Conservation (phyloP, 2,797 vertebrate species). For the Nannoperca australis region DNA sequence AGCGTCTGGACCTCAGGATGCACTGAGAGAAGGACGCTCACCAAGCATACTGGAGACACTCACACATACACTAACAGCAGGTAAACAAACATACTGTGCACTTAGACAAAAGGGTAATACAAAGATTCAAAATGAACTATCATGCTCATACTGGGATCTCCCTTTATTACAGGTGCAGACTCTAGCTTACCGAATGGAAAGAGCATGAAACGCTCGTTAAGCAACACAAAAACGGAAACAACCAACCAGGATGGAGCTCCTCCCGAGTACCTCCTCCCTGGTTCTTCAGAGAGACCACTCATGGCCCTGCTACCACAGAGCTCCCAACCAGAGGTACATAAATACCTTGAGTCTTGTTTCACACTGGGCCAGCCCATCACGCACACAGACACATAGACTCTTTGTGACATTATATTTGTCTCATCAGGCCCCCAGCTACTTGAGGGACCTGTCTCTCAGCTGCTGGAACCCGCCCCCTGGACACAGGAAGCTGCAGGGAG, state of each 20-base stretch:
- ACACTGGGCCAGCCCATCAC: background rate
- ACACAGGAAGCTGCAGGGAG: conserved; percentile 87
- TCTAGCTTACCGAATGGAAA: conserved; percentile 73
- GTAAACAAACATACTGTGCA: conserved; percentile 49
- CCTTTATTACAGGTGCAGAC: conserved; percentile 65
- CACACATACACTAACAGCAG: conserved; percentile 78
- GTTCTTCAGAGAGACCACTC: conserved; percentile 85
- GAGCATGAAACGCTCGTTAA: conserved; percentile 80
- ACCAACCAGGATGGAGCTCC: conserved; percentile 76
- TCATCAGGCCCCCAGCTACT: conserved; percentile 77
- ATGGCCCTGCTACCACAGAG: conserved; percentile 85
- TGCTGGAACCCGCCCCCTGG: conserved; percentile 90
- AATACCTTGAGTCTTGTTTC: background rate
- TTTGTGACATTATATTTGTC: conserved; percentile 21
- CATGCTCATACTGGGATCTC: background rate
- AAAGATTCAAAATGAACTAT: background rate
- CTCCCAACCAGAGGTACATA: conserved; percentile 82
- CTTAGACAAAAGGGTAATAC: background rate
- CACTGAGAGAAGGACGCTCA: conserved; percentile 85
- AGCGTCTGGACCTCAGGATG: conserved; percentile 82
- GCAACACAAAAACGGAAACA: conserved; percentile 83
- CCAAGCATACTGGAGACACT: conserved; percentile 84
- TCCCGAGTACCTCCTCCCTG: conserved; percentile 88
- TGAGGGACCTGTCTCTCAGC: conserved; percentile 87
- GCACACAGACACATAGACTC: conserved; percentile 1